phyloP scores from a whole-genome alignment of 1,140 invertebrate genomes.

The Apis cerana region DNA sequence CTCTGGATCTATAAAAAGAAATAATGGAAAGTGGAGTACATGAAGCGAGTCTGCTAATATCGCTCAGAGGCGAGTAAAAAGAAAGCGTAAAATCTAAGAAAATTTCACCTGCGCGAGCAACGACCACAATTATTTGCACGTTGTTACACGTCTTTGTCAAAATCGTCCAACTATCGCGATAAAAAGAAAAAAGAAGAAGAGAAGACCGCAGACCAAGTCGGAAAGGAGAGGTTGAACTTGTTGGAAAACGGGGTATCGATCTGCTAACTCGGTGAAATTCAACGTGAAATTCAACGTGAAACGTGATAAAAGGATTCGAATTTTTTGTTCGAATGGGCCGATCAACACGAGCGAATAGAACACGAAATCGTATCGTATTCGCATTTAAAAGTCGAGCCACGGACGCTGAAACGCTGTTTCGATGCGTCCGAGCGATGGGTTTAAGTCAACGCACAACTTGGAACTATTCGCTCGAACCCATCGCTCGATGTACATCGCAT shows the following conservation, averaged over 20 bases:
- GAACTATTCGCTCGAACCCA: too few relatives aligned
- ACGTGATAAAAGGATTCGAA: not conserved
- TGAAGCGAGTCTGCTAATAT: not conserved
- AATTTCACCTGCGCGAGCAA: not conserved
- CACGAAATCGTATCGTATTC: conserved; percentile 58
- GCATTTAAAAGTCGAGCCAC: conserved; percentile 55
- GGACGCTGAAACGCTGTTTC: not conserved
- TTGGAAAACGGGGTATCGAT: not conserved
- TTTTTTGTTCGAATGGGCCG: not conserved
- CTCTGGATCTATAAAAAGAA: not conserved
- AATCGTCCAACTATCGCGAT: not conserved
- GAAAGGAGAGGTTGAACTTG: not conserved
- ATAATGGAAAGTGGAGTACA: conserved; percentile 21
- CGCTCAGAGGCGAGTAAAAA: not conserved
- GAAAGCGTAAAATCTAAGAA: conserved; percentile 10
- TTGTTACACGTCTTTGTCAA: not conserved
- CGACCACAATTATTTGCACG: not conserved
- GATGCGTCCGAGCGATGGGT: too few relatives aligned
- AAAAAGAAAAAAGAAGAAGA: too few relatives aligned
- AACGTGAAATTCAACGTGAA: not conserved
- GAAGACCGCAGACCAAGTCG: not conserved
- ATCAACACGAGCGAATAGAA: conserved; percentile 7
- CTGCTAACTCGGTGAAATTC: too few relatives aligned
- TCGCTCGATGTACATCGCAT: too few relatives aligned
- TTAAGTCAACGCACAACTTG: not conserved